Conservation (phyloP, 2,113 vertebrate species). For the Myanophis thanlyinensis region DNA sequence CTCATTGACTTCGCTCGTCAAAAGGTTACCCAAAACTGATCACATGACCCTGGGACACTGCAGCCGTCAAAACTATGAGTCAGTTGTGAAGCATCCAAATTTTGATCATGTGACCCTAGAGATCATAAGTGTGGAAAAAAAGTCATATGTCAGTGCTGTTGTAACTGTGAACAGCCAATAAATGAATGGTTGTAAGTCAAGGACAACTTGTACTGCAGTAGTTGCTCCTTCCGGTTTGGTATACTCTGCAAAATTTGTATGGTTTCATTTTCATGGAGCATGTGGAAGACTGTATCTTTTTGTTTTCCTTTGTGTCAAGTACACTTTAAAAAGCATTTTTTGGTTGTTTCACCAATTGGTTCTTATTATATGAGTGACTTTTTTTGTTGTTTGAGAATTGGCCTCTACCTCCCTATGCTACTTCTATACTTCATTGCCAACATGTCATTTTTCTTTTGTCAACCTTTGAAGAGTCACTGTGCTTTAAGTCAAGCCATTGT, state of each 20-base stretch:
- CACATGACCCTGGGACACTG: neutral
- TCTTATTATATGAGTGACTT: neutral
- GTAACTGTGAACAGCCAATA: neutral
- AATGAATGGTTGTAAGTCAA: neutral
- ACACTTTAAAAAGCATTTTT: neutral
- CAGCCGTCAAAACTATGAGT: neutral
- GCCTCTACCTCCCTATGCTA: neutral
- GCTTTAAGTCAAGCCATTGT: neutral
- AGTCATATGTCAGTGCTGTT: neutral
- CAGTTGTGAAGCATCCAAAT: neutral
- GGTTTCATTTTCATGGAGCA: neutral
- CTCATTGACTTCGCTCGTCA: neutral
- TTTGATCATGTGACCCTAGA: neutral
- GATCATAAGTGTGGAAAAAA: neutral
- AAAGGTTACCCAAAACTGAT: neutral
- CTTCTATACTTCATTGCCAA: neutral
- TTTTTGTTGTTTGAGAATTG: neutral
- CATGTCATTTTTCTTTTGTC: neutral
- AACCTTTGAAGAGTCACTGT: neutral
- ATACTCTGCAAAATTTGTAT: neutral
- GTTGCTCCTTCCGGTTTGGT: neutral
- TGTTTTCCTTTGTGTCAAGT: neutral
- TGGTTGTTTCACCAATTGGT: neutral
- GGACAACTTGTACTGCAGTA: neutral
- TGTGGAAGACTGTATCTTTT: neutral